Percentiles rank a stretch among this genome's conserved stretches.
Conservation (phyloP, 2,113 vertebrate species). For the Numida meleagris region DNA sequence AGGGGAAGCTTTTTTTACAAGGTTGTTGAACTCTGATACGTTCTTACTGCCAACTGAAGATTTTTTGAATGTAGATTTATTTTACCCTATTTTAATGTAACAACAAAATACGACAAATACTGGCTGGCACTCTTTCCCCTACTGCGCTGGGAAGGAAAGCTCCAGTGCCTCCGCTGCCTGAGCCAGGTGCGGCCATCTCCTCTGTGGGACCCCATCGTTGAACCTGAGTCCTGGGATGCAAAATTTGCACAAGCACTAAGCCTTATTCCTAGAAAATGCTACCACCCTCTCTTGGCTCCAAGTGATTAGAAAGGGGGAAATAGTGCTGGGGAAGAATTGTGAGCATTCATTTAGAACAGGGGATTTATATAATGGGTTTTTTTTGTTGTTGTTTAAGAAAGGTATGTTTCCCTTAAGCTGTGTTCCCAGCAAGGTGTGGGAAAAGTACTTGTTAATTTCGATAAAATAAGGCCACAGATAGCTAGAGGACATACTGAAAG, state of each 20-base stretch:
- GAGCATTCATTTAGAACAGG: not conserved
- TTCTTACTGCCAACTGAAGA: slow-evolving; percentile 54
- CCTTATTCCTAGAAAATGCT: not conserved
- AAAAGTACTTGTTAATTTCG: not conserved
- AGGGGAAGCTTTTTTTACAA: slow-evolving; percentile 67
- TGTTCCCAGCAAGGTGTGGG: not conserved
- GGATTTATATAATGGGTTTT: not conserved
- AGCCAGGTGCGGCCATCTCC: not conserved
- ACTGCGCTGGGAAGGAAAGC: not conserved
- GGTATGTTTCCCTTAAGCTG: not conserved
- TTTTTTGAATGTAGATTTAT: slow-evolving; percentile 69
- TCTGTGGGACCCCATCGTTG: not conserved
- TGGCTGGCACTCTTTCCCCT: not conserved
- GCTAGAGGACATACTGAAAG: not conserved
- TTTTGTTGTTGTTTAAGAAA: not conserved
- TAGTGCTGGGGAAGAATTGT: not conserved
- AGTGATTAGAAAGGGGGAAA: not conserved
- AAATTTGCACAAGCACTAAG: slow-evolving; percentile 1
- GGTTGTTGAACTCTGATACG: slow-evolving; percentile 63
- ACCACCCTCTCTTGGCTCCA: not conserved
- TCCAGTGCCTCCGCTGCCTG: not conserved
- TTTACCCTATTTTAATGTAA: slow-evolving; percentile 11
- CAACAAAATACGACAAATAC: not conserved
- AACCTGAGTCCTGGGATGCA: not conserved
- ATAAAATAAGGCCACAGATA: slow-evolving; percentile 9